These are phyloP conservation scores for Mesembrinibis cayennensis DNA, from an alignment of 2,113 vertebrate genomes.

Conservation along the genomic window DNA sequence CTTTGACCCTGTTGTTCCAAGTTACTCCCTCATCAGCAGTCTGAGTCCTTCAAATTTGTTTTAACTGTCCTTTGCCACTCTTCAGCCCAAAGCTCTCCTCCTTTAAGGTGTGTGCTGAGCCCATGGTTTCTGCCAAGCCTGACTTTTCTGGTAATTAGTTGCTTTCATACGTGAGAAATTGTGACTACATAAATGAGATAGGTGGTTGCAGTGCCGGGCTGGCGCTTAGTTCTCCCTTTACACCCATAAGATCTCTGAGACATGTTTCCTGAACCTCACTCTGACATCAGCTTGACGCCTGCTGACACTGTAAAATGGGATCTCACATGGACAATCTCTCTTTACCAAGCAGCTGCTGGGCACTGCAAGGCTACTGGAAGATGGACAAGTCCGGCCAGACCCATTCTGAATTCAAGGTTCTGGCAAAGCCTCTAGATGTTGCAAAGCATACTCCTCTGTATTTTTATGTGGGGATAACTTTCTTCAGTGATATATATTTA, in stretches of 20 bases:
- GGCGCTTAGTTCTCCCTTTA: not conserved
- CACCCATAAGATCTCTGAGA: not conserved
- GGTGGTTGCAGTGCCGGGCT: not conserved
- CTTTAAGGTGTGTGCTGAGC: not conserved
- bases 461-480: not conserved
- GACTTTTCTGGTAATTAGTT: not conserved
- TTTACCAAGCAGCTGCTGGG: not conserved
- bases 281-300: not conserved
- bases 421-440: not conserved
- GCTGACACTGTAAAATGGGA: not conserved
- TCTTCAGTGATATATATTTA: not conserved
- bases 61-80: not conserved
- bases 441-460: not conserved
- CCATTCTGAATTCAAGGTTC: not conserved
- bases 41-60: not conserved
- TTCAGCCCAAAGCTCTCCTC: not conserved
- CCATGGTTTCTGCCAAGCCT: not conserved
- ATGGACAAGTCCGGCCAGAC: not conserved
- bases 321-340: not conserved
- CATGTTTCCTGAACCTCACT: rapidly evolving
- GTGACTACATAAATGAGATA: not conserved
- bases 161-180: not conserved
- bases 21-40: not conserved
- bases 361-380: not conserved
- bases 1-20: not conserved